These are phyloP conservation scores for Lasioglossum malachurum DNA, from an alignment of 2,888 invertebrate species.

Conservation along the genomic window DNA sequence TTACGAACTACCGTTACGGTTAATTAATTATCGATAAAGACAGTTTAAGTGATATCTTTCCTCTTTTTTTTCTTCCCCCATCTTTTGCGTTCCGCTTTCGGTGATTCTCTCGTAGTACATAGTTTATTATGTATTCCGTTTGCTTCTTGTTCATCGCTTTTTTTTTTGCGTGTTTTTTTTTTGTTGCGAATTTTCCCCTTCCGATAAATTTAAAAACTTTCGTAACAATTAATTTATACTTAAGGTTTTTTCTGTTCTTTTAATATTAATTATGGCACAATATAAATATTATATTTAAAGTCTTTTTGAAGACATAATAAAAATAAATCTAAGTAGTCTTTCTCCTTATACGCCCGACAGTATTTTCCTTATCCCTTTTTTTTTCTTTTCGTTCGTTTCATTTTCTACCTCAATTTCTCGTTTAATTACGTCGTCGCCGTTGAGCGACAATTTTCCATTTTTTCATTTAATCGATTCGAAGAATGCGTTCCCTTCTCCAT, in stretches of 20 bases:
- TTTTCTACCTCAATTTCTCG: constrained; percentile 47
- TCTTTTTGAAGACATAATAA: constrained; percentile 84
- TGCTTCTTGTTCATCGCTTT: not conserved
- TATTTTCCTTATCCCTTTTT: constrained; percentile 66
- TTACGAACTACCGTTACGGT: constrained; percentile 68
- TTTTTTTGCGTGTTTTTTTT: constrained; percentile 68
- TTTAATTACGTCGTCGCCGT: constrained; percentile 73
- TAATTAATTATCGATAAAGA: constrained; percentile 69
- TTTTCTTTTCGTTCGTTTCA: constrained; percentile 58
- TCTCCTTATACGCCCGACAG: constrained; percentile 82
- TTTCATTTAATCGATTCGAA: constrained; percentile 57
- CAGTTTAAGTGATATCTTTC: constrained; percentile 71
- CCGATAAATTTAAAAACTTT: constrained; percentile 83
- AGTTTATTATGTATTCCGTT: not conserved
- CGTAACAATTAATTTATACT: constrained; percentile 84
- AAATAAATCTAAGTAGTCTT: constrained; percentile 85
- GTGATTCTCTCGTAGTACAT: not conserved
- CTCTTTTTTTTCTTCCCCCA: constrained; percentile 27
- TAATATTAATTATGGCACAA: constrained; percentile 85
- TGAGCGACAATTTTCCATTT: constrained; percentile 61
- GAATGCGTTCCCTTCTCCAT: constrained; percentile 64
- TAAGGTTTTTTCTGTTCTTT: constrained; percentile 72
- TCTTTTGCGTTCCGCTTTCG: constrained; percentile 45
- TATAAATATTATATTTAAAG: constrained; percentile 84
- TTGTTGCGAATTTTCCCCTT: constrained; percentile 77